phyloP scores from a whole-genome alignment of 2,797 vertebrate genomes.

The Choloepus didactylus region DNA sequence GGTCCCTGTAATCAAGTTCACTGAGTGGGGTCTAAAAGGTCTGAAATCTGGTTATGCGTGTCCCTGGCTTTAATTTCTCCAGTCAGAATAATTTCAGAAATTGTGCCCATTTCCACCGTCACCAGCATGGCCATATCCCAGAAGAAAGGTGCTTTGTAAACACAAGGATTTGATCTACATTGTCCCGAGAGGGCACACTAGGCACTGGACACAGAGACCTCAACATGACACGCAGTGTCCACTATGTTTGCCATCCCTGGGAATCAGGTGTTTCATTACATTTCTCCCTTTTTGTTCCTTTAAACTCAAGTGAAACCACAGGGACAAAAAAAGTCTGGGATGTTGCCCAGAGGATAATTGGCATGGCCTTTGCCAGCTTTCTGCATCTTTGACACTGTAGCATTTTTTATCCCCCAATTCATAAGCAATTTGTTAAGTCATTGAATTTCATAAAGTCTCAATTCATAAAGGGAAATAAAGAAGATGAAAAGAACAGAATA shows the following conservation, averaged over 20 bases:
- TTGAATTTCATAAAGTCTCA: slow-evolving; percentile 28
- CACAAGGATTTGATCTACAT: neutral
- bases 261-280: neutral
- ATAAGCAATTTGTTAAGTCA: slow-evolving; percentile 20
- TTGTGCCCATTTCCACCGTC: neutral
- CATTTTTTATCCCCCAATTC: slow-evolving; percentile 9
- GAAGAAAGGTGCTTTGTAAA: neutral
- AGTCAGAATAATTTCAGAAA: neutral
- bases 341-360: neutral
- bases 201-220: neutral
- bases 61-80: neutral
- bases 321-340: slow-evolving; percentile 19
- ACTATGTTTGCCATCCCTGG: neutral
- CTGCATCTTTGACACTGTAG: neutral
- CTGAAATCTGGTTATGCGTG: neutral
- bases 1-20: neutral
- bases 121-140: neutral
- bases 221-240: neutral
- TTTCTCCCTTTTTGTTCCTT: neutral
- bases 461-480: slow-evolving; percentile 26
- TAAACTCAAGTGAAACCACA: slow-evolving; percentile 51
- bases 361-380: neutral
- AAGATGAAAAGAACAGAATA: neutral
- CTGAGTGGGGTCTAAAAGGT: neutral
- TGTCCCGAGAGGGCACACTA: neutral